Evolutionary conservation across 2,797 vertebrate species (phyloP).

Genomic region (Rhinophrynus dorsalis): DNA sequence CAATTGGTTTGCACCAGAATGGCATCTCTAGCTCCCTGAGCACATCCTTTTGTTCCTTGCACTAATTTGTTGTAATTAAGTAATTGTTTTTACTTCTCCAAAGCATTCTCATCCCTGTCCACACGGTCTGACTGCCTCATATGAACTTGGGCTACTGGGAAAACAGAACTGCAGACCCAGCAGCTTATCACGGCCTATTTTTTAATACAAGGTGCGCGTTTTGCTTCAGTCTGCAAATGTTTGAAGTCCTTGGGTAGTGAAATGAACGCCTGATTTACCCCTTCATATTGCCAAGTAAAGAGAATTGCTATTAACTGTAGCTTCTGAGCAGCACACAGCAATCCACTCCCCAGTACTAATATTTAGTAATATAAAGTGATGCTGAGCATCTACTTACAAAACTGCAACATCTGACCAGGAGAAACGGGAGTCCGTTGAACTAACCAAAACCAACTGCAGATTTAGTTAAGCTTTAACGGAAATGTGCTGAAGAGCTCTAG

Average conservation of each 20-base stretch:
- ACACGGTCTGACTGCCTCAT: neutral
- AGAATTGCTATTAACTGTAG: neutral
- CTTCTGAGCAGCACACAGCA: neutral
- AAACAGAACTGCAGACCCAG: conserved; percentile 21
- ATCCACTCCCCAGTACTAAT: too few species aligned
- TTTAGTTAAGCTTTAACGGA: too few species aligned
- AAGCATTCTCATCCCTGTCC: neutral
- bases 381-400: too few species aligned
- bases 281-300: neutral
- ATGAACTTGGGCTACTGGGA: conserved; percentile 14
- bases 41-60: neutral
- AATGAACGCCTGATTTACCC: conserved; percentile 9
- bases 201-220: conserved; percentile 21
- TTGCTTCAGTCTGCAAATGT: conserved; percentile 4
- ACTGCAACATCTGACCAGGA: too few species aligned
- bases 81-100: neutral
- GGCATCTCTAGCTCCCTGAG: too few species aligned
- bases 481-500: too few species aligned
- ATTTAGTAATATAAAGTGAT: too few species aligned
- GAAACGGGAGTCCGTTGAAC: too few species aligned
- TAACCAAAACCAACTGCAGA: too few species aligned
- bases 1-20: too few species aligned
- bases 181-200: conserved; percentile 26
- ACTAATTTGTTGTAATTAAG: neutral
- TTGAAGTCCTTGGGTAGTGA: neutral